Evolutionary conservation across 2,888 invertebrate species (phyloP), one percentile per base, ranked within the genome.

Genomic region (Apotomis turbidana): DNA sequence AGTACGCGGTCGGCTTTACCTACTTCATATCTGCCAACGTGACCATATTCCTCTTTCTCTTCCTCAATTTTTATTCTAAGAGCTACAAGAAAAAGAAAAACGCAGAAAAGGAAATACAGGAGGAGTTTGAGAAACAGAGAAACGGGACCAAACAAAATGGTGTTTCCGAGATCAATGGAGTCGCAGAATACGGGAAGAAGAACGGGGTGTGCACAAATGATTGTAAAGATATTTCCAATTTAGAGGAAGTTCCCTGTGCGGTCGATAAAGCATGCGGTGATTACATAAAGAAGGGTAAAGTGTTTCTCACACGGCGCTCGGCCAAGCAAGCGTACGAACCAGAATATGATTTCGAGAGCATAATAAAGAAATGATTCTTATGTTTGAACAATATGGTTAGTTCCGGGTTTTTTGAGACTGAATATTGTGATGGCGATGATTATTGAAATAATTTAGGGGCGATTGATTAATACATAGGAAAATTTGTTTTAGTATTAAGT

Each of bases 51-150:
- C 89, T 96, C 0, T 94, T 95, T 77, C 90, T 96, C 52, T 96
- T 96, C 82, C 93, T 95, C 57, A 95, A 95, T 77, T 96, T 96
- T 83, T 96, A 96, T 82, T 82, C 94, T 0, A 94, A 93, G 73
- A 95, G 94, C 74, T 96, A 96, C 83, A 91, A 89, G 75, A 87
- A 78, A 71, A 87, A 85, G 75, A 85, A 76, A 73, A 77, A 80
- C 44, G 76, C 79, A 0, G 85, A 84, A 60, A 88, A 80, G 61
- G 84, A 86, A 77, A 82, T 79, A 9, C 83, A 83, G 69, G 80
- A 82, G 0, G 83, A 83, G 76, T 80, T 80, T 13, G 78, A 81
- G 3, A 86, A 80, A 67, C 75, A 75, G 38, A 81, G 79, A 51
- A 87, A 87, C 55, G 85, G 85, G n/a, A 77, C 78, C 15, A 81